These are phyloP conservation scores for Aquatica leii DNA, from an alignment of 2,888 invertebrate genomes.

Conservation along the genomic window DNA sequence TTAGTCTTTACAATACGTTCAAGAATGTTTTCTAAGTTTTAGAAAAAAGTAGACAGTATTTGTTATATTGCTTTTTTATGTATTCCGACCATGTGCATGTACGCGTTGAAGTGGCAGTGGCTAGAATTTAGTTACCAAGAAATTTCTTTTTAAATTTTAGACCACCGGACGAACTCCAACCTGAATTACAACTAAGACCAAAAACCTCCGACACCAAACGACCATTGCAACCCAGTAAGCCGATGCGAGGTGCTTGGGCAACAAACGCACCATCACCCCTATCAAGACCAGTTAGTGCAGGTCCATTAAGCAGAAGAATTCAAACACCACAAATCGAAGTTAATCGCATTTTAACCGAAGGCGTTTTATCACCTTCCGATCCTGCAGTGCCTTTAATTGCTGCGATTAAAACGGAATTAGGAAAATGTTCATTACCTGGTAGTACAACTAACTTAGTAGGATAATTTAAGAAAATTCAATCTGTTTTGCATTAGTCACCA, in stretches of 20 bases:
- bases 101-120: too few relatives aligned
- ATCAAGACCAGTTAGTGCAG: constrained; percentile 71
- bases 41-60: background rate
- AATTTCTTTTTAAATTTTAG: constrained; percentile 12
- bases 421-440: constrained; percentile 59
- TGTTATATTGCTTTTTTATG: too few relatives aligned
- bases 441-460: constrained; percentile 54
- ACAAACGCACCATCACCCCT: constrained; percentile 64
- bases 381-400: constrained; percentile 85
- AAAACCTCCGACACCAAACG: constrained; percentile 56
- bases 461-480: constrained; percentile 14
- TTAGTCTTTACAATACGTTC: constrained; percentile 25
- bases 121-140: too few relatives aligned
- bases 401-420: constrained; percentile 80
- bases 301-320: constrained; percentile 67
- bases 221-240: constrained; percentile 53
- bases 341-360: constrained; percentile 66
- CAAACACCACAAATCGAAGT: constrained; percentile 62
- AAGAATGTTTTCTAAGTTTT: background rate
- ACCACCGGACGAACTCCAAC: constrained; percentile 17
- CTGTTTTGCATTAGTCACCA: too few relatives aligned
- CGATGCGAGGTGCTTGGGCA: constrained; percentile 64
- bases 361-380: constrained; percentile 68
- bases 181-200: constrained; percentile 47
- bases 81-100: too few relatives aligned